Conservation (phyloP, 2,888 invertebrate species). For the Drosophila ochracea region DNA sequence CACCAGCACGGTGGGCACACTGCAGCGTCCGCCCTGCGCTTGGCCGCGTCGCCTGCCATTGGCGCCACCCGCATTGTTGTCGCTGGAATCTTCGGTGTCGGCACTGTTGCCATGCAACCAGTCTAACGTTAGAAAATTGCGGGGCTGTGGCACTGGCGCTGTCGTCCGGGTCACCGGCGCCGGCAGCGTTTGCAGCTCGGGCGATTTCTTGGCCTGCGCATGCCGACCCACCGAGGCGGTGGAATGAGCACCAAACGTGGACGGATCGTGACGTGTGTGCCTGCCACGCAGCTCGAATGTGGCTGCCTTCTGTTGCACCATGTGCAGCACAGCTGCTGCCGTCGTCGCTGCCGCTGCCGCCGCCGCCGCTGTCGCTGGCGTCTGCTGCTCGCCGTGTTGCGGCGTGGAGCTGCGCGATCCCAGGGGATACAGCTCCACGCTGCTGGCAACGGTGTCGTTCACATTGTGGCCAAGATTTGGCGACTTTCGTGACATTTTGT, state of each 20-base stretch:
- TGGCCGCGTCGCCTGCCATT: conserved; percentile 49
- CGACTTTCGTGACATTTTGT: conserved; percentile 85
- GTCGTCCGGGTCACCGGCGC: conserved; percentile 54
- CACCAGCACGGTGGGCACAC: conserved; percentile 79
- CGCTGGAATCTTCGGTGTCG: conserved; percentile 82
- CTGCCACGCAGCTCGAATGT: conserved; percentile 80
- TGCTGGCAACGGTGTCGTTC: conserved; percentile 80
- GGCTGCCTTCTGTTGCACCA: conserved; percentile 80
- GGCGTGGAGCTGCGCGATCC: conserved; percentile 63
- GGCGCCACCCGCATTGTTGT: conserved; percentile 68
- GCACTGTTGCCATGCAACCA: conserved; percentile 80
- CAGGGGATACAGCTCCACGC: conserved; percentile 72
- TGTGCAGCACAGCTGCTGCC: conserved; percentile 62
- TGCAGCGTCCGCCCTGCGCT: conserved; percentile 79
- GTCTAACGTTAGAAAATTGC: conserved; percentile 83
- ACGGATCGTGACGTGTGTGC: conserved; percentile 59
- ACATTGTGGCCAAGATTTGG: conserved; percentile 83
- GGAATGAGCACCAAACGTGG: conserved; percentile 59
- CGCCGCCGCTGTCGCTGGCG: conserved; percentile 26
- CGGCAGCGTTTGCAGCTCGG: conserved; percentile 53
- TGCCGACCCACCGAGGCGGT: conserved; percentile 78
- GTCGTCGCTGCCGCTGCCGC: conserved; percentile 48
- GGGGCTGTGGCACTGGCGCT: conserved; percentile 66
- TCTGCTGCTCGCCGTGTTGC: conserved; percentile 46
- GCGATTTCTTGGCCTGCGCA: conserved; percentile 57